Percentiles rank a stretch among this genome's conserved stretches.
Conservation (phyloP, 2,113 vertebrate species). For the Aptenodytes patagonicus region DNA sequence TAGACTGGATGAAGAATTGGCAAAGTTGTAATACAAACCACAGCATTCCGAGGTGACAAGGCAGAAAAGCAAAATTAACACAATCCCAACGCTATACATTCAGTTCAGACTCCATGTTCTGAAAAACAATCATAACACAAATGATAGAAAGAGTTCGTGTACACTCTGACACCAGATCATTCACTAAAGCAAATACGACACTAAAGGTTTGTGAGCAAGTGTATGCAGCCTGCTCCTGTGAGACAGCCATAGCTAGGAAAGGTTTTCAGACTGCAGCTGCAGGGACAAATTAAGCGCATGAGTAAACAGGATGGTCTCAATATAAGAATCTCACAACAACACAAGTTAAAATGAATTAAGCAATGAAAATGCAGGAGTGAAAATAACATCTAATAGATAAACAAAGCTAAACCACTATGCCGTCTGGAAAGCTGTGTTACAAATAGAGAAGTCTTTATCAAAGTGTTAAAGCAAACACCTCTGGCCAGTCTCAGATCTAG, state of each 20-base stretch:
- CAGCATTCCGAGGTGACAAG: neutral
- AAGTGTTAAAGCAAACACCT: neutral
- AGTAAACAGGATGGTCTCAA: neutral
- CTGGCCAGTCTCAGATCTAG: neutral
- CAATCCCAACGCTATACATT: neutral
- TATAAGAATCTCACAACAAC: neutral
- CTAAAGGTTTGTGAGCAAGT: neutral
- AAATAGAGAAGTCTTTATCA: neutral
- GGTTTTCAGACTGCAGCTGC: neutral
- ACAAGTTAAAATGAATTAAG: neutral
- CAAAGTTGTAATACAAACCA: neutral
- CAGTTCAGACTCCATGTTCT: neutral
- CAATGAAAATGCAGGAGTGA: neutral
- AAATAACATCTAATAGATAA: neutral
- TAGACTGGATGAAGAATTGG: neutral
- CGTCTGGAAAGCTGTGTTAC: neutral
- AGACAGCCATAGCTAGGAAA: neutral
- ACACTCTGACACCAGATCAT: neutral
- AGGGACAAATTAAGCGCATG: neutral
- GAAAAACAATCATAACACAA: neutral
- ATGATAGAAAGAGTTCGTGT: neutral
- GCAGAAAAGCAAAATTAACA: neutral
- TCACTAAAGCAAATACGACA: neutral
- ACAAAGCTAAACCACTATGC: neutral
- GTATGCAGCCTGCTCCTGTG: neutral